Conservation (phyloP, 2,888 invertebrate species). For the Tetropium fuscum region DNA sequence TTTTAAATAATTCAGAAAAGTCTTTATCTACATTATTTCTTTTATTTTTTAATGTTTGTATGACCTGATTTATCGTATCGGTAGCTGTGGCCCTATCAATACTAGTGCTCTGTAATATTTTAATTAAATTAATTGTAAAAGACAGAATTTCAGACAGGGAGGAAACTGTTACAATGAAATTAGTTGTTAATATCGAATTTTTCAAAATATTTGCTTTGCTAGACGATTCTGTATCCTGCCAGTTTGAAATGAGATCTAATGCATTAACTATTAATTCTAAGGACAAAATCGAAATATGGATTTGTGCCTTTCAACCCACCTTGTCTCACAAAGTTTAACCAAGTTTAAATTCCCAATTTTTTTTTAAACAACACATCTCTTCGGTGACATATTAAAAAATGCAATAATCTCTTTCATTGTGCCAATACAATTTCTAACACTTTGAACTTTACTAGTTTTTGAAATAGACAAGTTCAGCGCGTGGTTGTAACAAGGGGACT, state of each 20-base stretch:
- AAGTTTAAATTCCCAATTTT: neutral
- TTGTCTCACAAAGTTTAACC: constrained; percentile 1
- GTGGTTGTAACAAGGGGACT: neutral
- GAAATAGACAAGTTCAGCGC: neutral
- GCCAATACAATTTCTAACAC: neutral
- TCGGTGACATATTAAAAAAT: neutral
- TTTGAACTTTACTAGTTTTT: neutral
- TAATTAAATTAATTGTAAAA: neutral
- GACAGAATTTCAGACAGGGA: neutral
- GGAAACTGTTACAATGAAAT: neutral
- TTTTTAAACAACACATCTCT: no score
- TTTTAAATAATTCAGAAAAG: neutral
- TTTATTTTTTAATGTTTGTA: neutral
- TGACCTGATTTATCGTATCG: neutral
- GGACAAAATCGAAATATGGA: neutral
- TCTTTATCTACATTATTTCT: neutral
- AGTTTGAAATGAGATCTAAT: neutral
- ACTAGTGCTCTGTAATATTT: neutral
- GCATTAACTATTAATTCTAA: neutral
- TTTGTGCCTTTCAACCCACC: neutral
- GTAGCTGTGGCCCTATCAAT: no score
- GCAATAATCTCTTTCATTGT: constrained; percentile 1
- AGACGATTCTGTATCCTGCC: neutral
- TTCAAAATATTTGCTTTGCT: neutral
- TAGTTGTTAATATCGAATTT: neutral